Evolutionary conservation across 35 echinoderm and acorn worm genomes (phyloP), one percentile per base, ranked within the genome.

Genomic region (Chiridota heheva): DNA sequence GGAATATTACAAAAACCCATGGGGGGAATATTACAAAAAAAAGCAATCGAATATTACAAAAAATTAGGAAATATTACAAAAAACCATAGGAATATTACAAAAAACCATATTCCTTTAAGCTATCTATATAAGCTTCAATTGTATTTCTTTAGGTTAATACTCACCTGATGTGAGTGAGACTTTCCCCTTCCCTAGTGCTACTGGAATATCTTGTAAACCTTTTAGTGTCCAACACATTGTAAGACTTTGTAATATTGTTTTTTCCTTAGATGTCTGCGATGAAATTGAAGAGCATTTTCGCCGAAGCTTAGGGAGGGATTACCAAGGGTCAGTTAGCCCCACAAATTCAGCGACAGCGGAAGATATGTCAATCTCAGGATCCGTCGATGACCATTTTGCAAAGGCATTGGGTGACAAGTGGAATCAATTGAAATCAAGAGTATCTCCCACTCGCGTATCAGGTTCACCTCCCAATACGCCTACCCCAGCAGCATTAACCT

Each of bases 361-460:
- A 13, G 29, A 69, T 56, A 39, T 82, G 26, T 82, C 53, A 35
- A 92, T 98, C 57, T 88, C 95, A 1, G 95, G 95, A 34, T 88
- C 95, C 6, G 95, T 98, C 1, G 95, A 98, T 37, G 95, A 98
- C 40, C 95, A 98, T 62, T 98, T 98, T 64, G 95, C 95, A 43
- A 91, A 98, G 62, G 95, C 95, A 0, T 69, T 98, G 8, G 95
- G 95, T 25, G 95, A 98, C 34, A 91, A 98, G 63, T 98, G 95
- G 95, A 83, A 77, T 20, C 79, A 83, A 36, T 88, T 98, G 56
- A 91, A 92, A 5, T 37, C 49, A 65, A 41, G 65, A 44, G 42
- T 67, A 20, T 49, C 66, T n/a, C 77, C 85, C 18, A 17, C 32
- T 2, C 53, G 69, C 13, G 42, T 71, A 15, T 48, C 78, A 60